Base-by-base conservation (phyloP, 2,888 invertebrate genomes). In the Diarsia dahlii region DNA sequence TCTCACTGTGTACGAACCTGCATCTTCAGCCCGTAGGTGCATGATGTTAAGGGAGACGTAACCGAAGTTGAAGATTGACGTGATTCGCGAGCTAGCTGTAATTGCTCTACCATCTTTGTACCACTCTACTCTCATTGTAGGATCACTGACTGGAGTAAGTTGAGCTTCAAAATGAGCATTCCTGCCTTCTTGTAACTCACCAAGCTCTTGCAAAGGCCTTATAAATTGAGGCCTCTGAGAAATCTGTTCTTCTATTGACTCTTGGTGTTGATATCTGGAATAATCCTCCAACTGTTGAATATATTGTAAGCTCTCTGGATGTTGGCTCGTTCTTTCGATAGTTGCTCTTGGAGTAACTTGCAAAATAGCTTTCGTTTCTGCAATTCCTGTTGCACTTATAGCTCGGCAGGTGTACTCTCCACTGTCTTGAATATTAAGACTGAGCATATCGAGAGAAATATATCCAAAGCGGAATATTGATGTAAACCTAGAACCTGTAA, bases 1-100 rank as follows among this genome's bases (percentile, higher is more conserved):
- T 92, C 99, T 98, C 93, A 98, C 98, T 90, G 98, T 99, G 91
- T 99, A 99, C 95, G 98, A 98, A 96, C 99, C 99, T 93, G 98
- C 98, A 98, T 99, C 99, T 98, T 99, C 99, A 97, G 98, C 98
- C 97, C 99, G 98, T 97, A 99, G 98, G 98, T 99, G 99, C 98
- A 99, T 97, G 96, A 99, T 99, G 97, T 99, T 99, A 93, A 99
- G 98, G 97, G 99, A 99, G 97, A 99, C 99, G 97, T 99, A 99
- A 95, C 99, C 99, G 97, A 99, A 99, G 98, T 99, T 99, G 97
- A 99, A 99, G 97, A 99, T 99, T 94, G 99, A 99, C 94, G 99
- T 99, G 97, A 99, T 99, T 97, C 99, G 98, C 94, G 99, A 99
- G 97, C 99, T 99, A 93, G 99, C 99, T 96, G 99, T 99, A 91